Evolutionary conservation across 2,113 vertebrate species (phyloP), one percentile per base, ranked within the genome.

Genomic region (Machaerirhynchus nigripectus): DNA sequence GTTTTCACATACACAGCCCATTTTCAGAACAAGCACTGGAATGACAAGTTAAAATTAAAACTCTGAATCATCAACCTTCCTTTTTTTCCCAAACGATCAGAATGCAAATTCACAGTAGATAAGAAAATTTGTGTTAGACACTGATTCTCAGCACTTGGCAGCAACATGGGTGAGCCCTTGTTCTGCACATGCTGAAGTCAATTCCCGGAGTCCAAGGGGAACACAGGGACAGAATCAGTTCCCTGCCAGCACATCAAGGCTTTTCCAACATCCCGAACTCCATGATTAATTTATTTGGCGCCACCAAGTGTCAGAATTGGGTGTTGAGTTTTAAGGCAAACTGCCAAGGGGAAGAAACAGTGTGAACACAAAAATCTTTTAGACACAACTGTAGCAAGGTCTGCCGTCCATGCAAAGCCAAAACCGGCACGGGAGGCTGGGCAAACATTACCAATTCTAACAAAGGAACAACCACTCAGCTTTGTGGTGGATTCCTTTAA

Each of bases 241-340:
- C 15, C 21, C 28, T 63, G 6, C 27, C 19, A 39, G 47, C 31
- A 71, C 24, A 84, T 26, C 11, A n/a, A 69, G 31, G 31, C 31
- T 42, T 77, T 49, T 49, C 35, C 63, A 63, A 2, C 15, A 31
- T 23, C 26, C 40, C 24, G 21, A 53, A 77, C 2, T 28, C 42
- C 35, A 33, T 56, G 30, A 69, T 23, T 19, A 42, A 44, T 73
- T 92, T 83, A 64, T 83, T 84, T 97, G 97, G 96, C 88, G 96
- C 98, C 97, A 97, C 42, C 97, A 87, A 49, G 97, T 81, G 97
- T 90, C 90, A 70, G 74, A 96, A 67, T 9, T 17, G 50, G 28
- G 31, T 47, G 60, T 5, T 69, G 55, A 83, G 17, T 27, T 59
- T 53, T 39, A 46, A 68, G 44, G 37, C 65, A 42, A 80, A 35